Base-by-base conservation (phyloP, 2,113 vertebrate species). In the Eretmochelys imbricata region DNA sequence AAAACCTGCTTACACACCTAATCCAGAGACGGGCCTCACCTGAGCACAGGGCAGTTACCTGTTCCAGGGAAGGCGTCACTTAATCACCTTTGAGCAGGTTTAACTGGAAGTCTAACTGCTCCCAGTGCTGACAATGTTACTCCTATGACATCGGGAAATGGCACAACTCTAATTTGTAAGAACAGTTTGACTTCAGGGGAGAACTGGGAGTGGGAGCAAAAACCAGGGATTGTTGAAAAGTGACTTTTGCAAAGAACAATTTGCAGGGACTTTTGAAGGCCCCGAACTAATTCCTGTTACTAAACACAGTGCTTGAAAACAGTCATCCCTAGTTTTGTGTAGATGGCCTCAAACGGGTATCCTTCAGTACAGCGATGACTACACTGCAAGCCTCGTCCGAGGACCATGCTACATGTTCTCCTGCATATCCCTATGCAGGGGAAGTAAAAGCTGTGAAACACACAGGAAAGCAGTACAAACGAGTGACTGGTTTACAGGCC, bases 401-500 rank as follows among this genome's bases (percentile, higher is more conserved):
- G 54, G 25, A 17, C 57, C 81, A 48, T 19, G 38, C 72, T 12
- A 42, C 16, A 17, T n/a, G n/a, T 20, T 69, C 9, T 65, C 20
- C 38, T 11, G 72, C n/a, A 3, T 1, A 31, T 16, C 38, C 27
- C 46, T 2, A 6, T 31, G 31, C 55, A 93, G 50, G 87, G 65
- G 31, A 55, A 59, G 54, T 27, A 57, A 62, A 62, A 80, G 50
- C 8, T 65, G 35, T 72, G 81, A 12, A 57, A 49, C 9, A 54
- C 5, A 19, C 10, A 84, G 54, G 25, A 83, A 84, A 93, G 76
- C 38, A 42, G 42, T 72, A 5, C 35, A 82, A 55, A 76, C 25
- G 4, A n/a, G 19, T 24, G 62, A 84, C 29, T 5, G 12, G 35
- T 87, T 59, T 13, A 3, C 0, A 76, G 38, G 10, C 22, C 0